phyloP scores from a whole-genome alignment of 2,888 invertebrate species.

The Eurytoma adleriae region DNA sequence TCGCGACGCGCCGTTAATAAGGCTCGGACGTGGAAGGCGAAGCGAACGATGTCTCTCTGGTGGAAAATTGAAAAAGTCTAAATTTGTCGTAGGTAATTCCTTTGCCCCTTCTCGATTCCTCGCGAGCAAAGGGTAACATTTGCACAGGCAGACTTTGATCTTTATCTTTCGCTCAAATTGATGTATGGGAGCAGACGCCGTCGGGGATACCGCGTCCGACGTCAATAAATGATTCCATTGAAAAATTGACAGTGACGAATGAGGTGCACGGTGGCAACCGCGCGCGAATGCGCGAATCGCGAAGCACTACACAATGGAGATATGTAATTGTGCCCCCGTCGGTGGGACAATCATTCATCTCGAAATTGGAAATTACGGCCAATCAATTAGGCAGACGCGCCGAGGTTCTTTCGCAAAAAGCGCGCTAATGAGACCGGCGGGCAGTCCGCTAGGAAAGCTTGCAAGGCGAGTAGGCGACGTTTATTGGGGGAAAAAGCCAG shows the following conservation, averaged over 20 bases:
- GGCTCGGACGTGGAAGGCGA: conserved; percentile 41
- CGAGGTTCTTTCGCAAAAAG: neutral
- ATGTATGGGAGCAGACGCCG: conserved; percentile 20
- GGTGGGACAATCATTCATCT: conserved; percentile 2
- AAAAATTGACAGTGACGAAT: conserved; percentile 51
- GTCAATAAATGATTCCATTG: conserved; percentile 52
- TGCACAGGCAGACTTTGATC: conserved; percentile 1
- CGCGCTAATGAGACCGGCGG: neutral
- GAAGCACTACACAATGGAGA: conserved; percentile 29
- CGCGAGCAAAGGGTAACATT: neutral
- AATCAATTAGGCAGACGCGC: conserved; percentile 25
- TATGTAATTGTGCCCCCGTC: conserved; percentile 29
- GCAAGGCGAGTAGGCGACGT: neutral
- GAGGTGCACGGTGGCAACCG: conserved; percentile 34
- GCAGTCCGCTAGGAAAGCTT: neutral
- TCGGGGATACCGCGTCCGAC: neutral
- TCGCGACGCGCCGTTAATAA: conserved; percentile 36
- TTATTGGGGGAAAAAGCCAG: neutral
- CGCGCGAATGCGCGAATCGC: conserved; percentile 11
- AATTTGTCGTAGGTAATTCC: neutral
- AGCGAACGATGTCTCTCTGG: conserved; percentile 9
- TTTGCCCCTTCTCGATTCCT: neutral
- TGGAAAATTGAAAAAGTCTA: too few relatives aligned
- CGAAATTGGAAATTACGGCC: conserved; percentile 46
- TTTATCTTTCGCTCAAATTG: conserved; percentile 18